Base-by-base conservation (phyloP, 2,888 invertebrate genomes). In the Eumacrocentrus americanus region DNA sequence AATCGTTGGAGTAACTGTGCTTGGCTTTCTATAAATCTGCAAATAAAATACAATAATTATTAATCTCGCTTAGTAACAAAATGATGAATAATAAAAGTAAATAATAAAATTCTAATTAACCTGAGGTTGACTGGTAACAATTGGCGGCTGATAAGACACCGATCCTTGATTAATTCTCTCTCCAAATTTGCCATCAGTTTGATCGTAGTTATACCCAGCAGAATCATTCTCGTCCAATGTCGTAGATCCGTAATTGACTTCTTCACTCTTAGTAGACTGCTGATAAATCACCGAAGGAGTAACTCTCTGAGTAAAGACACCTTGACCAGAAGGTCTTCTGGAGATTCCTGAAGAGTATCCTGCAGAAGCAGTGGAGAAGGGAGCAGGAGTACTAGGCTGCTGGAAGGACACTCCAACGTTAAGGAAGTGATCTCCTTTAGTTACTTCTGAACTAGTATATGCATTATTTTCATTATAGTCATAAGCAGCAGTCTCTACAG, bases 351-450 rank as follows among this genome's bases (percentile, higher is more conserved):
- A n/a, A n/a, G n/a, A n/a, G n/a, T 72, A 70, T 20, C 57, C 60
- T 5, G 62, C 44, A 20, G 58, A 50, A 29, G 35, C 42, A 11
- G 62, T 50, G 5, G 42, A 51, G 1, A 66, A 62, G 2, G 69
- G 60, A 18, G 61, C 58, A 20, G 70, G 60, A 2, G 70, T 70
- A 40, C 56, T 62, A 18, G 72, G 64, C 61, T 66, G 64, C 64
- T 72, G 69, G 48, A 72, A 71, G 9, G 71, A 67, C n/a, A 70
- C 62, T 35, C 67, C 72, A 25, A 70, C 61, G 58, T 70, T 68
- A 3, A 71, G 44, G 7, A 29, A 44, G 3, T 64, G 51, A 6
- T 68, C 63, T 7, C 20, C 62, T 12, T 63, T 61, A 4, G 58
- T 62, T 3, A 66, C 57, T 18, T 50, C 34, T 1, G 69, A 61